These are phyloP conservation scores for Subacronicta megacephala DNA, from an alignment of 2,888 invertebrate genomes.

Conservation along the genomic window DNA sequence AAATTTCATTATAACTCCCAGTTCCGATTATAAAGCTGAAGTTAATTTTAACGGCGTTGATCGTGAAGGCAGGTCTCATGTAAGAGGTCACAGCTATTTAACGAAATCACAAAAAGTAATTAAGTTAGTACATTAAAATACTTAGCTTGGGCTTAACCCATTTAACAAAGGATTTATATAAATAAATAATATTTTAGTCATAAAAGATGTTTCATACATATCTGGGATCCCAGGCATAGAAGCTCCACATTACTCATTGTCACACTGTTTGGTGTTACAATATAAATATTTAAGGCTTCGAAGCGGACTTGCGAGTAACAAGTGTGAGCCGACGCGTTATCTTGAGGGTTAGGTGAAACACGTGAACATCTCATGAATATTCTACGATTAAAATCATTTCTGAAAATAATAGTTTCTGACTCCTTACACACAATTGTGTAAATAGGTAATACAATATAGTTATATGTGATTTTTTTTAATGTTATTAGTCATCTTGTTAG, in stretches of 20 bases:
- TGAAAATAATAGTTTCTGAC: slow-evolving; percentile 12
- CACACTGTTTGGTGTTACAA: slow-evolving; percentile 18
- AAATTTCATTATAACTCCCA: too few relatives aligned
- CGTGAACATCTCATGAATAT: slow-evolving; percentile 19
- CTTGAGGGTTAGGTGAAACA: slow-evolving; percentile 6
- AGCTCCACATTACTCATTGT: slow-evolving; percentile 21
- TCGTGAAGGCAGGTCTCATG: too few relatives aligned
- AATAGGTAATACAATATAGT: too few relatives aligned
- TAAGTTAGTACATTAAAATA: too few relatives aligned
- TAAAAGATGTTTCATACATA: slow-evolving; percentile 1
- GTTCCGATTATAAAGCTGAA: too few relatives aligned
- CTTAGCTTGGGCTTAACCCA: not conserved
- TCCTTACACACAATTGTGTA: slow-evolving; percentile 2
- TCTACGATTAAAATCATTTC: slow-evolving; percentile 5
- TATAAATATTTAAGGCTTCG: slow-evolving; percentile 17
- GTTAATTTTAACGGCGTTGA: too few relatives aligned
- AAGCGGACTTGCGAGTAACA: slow-evolving; percentile 5
- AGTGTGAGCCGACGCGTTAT: slow-evolving; percentile 7
- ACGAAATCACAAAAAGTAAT: slow-evolving; percentile 5
- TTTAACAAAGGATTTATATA: not conserved
- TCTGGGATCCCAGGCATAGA: slow-evolving; percentile 5
- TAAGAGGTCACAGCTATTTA: too few relatives aligned
- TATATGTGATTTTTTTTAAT: too few relatives aligned
- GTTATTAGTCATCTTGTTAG: too few relatives aligned
- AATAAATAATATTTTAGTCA: not conserved